A percentile compares a stretch with the other conserved stretches of the same genome.
phyloP scores from a whole-genome alignment of 2,797 vertebrate species.

The Rallus crepitans region DNA sequence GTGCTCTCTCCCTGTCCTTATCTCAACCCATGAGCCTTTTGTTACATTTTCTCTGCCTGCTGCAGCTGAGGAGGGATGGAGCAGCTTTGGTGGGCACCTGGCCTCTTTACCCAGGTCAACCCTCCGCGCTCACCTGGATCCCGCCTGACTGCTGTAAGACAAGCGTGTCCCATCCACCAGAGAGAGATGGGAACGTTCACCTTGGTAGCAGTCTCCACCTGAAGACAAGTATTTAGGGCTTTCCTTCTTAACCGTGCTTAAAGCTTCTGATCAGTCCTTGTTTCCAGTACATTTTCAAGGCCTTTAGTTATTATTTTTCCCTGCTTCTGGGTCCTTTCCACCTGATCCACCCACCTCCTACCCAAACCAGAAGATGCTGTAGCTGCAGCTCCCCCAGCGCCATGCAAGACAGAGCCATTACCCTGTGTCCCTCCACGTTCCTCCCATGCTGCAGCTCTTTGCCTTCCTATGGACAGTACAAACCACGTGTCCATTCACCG shows the following conservation, averaged over 20 bases:
- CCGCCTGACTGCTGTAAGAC: not conserved
- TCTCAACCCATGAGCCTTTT: too few relatives aligned
- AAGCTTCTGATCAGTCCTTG: not conserved
- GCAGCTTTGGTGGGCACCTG: too few relatives aligned
- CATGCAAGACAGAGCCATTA: accelerated
- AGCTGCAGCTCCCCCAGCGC: not conserved
- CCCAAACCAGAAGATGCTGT: not conserved
- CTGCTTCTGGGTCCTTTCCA: not conserved
- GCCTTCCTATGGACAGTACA: accelerated
- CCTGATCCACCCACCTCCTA: not conserved
- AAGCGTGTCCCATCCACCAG: not conserved
- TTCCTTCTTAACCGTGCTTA: not conserved
- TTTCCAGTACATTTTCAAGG: not conserved
- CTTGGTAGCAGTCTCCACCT: not conserved
- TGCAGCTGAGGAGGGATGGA: too few relatives aligned
- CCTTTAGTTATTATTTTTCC: not conserved
- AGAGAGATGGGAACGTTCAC: not conserved
- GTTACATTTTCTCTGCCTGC: too few relatives aligned
- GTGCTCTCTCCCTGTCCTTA: too few relatives aligned
- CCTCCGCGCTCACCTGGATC: not conserved
- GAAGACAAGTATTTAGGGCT: not conserved
- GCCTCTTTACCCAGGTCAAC: too few relatives aligned
- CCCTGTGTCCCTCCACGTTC: accelerated
- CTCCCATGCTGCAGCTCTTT: not conserved
- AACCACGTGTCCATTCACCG: accelerated